Conservation (phyloP, 1,140 invertebrate genomes). For the Apis cerana region DNA sequence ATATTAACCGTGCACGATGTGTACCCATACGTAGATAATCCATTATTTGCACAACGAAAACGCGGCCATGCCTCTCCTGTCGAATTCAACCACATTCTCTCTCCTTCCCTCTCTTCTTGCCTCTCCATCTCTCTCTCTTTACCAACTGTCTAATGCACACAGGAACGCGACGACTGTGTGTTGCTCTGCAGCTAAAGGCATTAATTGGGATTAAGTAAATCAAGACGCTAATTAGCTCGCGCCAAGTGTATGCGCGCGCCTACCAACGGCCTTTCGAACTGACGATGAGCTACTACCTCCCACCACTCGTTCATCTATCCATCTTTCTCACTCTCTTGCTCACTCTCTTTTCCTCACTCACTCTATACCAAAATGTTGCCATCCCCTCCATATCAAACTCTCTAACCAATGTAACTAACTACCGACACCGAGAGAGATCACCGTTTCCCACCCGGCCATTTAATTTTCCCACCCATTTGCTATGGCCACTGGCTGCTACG, state of each 20-base stretch:
- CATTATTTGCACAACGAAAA: conserved; percentile 76
- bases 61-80: conserved; percentile 51
- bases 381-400: neutral
- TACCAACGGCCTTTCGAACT: neutral
- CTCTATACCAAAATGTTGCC: too few species aligned
- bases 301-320: neutral
- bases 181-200: conserved; percentile 67
- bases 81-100: conserved; percentile 60
- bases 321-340: neutral
- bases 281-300: conserved; percentile 36
- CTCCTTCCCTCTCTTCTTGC: neutral
- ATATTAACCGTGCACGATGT: conserved; percentile 59
- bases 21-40: conserved; percentile 78
- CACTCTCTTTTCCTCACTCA: neutral
- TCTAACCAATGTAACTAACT: neutral
- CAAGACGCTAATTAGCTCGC: conserved; percentile 80
- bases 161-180: conserved; percentile 53
- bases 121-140: neutral
- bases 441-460: conserved; percentile 58
- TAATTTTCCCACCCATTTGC: conserved; percentile 79
- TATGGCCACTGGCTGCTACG: conserved; percentile 38
- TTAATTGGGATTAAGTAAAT: conserved; percentile 83
- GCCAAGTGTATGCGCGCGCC: conserved; percentile 48
- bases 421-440: conserved; percentile 27
- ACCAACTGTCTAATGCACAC: conserved; percentile 56